Base-by-base conservation (phyloP, 2,888 invertebrate species). In the Mythimna ferrago region DNA sequence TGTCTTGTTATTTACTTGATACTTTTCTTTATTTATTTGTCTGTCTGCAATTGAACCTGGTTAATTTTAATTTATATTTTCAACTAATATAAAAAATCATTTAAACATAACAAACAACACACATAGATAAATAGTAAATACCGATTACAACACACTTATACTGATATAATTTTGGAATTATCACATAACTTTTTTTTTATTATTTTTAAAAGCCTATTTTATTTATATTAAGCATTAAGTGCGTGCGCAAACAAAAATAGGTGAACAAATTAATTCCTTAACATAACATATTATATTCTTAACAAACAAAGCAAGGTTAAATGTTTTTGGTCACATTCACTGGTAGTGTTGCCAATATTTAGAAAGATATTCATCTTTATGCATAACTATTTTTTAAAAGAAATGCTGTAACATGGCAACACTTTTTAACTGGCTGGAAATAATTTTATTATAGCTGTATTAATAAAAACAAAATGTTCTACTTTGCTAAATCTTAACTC, bases 161-260 rank as follows among this genome's bases (percentile, higher is more conserved):
- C 75, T 66, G 54, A 86, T 84, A 87, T 86, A 87, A 88, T 89
- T 92, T 92, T 90, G 89, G 91, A 89, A 88, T 89, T 93, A 93
- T 93, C 93, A 93, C 93, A 92, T 89, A 79, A 60, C n/a, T 60
- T 21, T 86, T 87, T 90, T 89, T 89, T 85, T 82, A 86, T 88
- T 84, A 84, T 83, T 81, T 83, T 86, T 84, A 81, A 87, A 88
- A 86, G 84, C 83, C 86, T 88, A 87, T 68, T 9, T 41, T 16
- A 16, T 63, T 63, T 56, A 61, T 56, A 57, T 32, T 66, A 85
- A 86, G 86, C 83, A 85, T 78, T 80, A 78, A 69, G 82, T 83
- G 82, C 61, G 87, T 82, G 81, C 85, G 82, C 80, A 85, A 83
- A 82, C 81, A 81, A 86, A 83, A 82, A 81, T 85, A 83, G 83